Evolutionary conservation across 2,797 vertebrate species (phyloP), one percentile per base, ranked within the genome.

Genomic region (Luscinia megarhynchos): DNA sequence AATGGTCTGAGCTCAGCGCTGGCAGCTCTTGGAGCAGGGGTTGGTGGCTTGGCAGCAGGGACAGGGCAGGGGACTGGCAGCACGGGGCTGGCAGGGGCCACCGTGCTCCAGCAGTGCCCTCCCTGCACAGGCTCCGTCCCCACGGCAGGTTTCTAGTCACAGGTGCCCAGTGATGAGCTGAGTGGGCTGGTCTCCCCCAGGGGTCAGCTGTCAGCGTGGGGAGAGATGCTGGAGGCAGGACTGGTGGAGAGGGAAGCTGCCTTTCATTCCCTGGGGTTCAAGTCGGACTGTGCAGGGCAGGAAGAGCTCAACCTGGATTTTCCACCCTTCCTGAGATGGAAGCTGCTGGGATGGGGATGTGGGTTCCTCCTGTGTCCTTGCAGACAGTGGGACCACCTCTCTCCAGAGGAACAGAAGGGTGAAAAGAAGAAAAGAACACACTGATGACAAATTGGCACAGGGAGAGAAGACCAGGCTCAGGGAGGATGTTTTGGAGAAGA

Each of bases 201-300:
- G 67, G 20, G 3, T 34, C 38, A 29, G 0, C 50, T 38, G 2
- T 4, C 15, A 11, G 20, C 0, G 8, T 2, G 43, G 6, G 24
- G 17, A 45, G 63, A 59, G 64, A 11, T 4, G 45, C 5, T 12
- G 68, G 50, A 53, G 50, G 53, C 18, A 14, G 62, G 46, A 4
- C 1, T 0, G 13, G 48, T 20, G 43, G 26, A 67, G 40, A 54
- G 9, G 51, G 30, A 30, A 82, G 23, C 34, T 80, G 67, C 83
- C 75, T 30, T 38, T 29, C 4, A 2, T 24, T 61, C 43, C 41
- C 45, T 14, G 5, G 53, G 45, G 19, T 54, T 79, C 16, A 69
- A 55, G 63, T 3, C 13, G 43, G 59, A 29, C 29, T 3, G 2
- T 14, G 32, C 41, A 61, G 26, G 21, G 23, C 40, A 61, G 24